A percentile compares a stretch with the other conserved stretches of the same genome.
Evolutionary conservation across 2,888 invertebrate genomes (phyloP).

Genomic region (Sarcophaga caerulescens): DNA sequence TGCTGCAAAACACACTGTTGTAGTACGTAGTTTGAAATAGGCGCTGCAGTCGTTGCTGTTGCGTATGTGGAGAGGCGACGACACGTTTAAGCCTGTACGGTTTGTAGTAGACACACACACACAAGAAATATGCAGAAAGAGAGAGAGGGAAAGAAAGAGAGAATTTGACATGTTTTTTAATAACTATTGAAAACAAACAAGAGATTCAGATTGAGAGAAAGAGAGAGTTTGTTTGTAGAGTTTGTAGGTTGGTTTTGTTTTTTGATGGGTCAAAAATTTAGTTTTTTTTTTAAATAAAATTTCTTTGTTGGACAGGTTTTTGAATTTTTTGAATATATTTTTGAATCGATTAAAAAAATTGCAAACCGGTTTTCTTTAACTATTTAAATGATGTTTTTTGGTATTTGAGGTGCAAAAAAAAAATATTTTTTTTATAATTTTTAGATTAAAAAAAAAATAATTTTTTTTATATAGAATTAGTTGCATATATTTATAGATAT

Average conservation of each 20-base stretch:
- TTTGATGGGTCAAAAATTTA: constrained; percentile 52
- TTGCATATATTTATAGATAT: constrained; percentile 35
- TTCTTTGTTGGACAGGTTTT: constrained; percentile 53
- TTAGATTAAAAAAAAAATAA: constrained; percentile 14
- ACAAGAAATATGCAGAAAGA: constrained; percentile 82
- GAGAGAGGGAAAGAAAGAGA: constrained; percentile 64
- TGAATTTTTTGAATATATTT: constrained; percentile 66
- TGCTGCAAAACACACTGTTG: constrained; percentile 24
- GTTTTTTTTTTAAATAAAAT: constrained; percentile 17
- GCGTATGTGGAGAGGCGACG: constrained; percentile 31
- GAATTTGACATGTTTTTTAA: constrained; percentile 61
- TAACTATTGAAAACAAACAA: constrained; percentile 37
- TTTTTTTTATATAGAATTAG: constrained; percentile 60
- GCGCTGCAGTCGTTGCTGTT: constrained; percentile 39
- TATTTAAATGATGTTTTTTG: background rate
- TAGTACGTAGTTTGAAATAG: constrained; percentile 19
- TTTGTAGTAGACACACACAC: constrained; percentile 80
- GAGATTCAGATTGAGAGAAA: constrained; percentile 45
- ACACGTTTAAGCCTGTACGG: constrained; percentile 81
- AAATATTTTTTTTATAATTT: constrained; percentile 10
- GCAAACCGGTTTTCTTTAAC: constrained; percentile 13
- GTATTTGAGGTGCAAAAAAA: constrained; percentile 51
- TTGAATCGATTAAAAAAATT: constrained; percentile 49
- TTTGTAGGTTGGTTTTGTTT: constrained; percentile 43
- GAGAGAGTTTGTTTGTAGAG: constrained; percentile 60